Evolutionary conservation across 2,113 vertebrate species (phyloP), one percentile per base, ranked within the genome.

Genomic region (Egretta garzetta): DNA sequence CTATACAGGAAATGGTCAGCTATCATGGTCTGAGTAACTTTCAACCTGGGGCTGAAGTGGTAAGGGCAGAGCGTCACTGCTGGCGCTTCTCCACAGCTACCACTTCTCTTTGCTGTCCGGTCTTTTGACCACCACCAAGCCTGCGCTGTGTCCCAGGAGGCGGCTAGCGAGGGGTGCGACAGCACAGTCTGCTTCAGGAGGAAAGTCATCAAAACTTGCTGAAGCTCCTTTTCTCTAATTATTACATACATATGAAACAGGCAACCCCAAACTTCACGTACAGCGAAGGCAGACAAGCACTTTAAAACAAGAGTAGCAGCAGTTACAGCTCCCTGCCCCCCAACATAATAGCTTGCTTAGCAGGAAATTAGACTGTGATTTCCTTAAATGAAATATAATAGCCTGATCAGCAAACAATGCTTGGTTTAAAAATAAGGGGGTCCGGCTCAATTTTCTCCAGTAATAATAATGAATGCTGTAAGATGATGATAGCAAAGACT

Each of bases 121-220:
- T 68, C 35, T 89, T 84, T 60, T 1, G 12, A 74, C 60, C 2
- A 3, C 35, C 26, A 39, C 56, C 80, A 71, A 93, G 67, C 30
- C 80, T 33, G 12, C 26, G 45, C 8, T 27, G 30, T 27, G 4
- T 52, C 37, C 49, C 76, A 85, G 64, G 67, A 76, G 86, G 67
- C 58, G 80, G 71, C 80, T 95, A 97, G 95, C 77, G 93, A 97
- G 60, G 67, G 60, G 72, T 96, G 85, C 12, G 83, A 95, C 52
- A 93, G 37, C 75, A 86, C 15, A 80, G 55, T 12, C 76, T 45
- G 6, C 27, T 62, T 87, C 70, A 67, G 32, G 64, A 88, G n/a
- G 12, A 76, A 92, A 92, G 93, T 47, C 5, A 26, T 43, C 15
- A 60, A 72, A 76, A 82, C 35, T 26, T 86, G 52, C 80, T 59